Conservation (phyloP, 1,140 invertebrate genomes). For the Helicorthomorpha holstii region DNA sequence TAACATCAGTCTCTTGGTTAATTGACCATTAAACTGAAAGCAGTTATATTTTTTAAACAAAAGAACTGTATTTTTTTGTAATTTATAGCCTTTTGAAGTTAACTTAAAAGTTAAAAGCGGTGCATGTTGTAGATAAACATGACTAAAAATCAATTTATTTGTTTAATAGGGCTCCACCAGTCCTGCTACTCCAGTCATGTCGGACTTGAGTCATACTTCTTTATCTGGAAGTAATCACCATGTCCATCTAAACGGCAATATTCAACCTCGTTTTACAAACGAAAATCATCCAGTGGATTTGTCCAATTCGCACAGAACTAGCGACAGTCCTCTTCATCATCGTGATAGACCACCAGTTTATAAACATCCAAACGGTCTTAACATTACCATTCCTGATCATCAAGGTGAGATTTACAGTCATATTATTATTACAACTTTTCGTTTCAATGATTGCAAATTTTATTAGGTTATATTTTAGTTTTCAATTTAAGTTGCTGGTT, state of each 20-base stretch:
- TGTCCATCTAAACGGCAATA: neutral
- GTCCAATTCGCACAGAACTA: constrained; percentile 13
- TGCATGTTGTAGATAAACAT: too few species aligned
- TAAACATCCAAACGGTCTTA: constrained; percentile 11
- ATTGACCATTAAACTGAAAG: neutral
- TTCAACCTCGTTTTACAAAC: neutral
- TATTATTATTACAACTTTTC: too few species aligned
- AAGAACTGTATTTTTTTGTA: too few species aligned
- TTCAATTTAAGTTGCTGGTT: too few species aligned
- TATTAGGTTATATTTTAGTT: too few species aligned
- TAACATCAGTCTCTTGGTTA: neutral
- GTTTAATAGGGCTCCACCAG: neutral
- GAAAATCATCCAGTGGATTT: constrained; percentile 15
- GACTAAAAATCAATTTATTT: too few species aligned
- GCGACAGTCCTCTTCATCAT: constrained; percentile 4
- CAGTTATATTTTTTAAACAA: neutral
- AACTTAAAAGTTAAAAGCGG: neutral
- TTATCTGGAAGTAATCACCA: neutral
- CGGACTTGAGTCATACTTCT: neutral
- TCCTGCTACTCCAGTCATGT: neutral
- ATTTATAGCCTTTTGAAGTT: too few species aligned
- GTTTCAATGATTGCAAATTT: too few species aligned
- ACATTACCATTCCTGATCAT: constrained; percentile 8
- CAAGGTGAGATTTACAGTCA: too few species aligned
- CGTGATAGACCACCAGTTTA: constrained; percentile 3